Base-by-base conservation (phyloP, 2,888 invertebrate genomes). In the Chelonus formosanus region DNA sequence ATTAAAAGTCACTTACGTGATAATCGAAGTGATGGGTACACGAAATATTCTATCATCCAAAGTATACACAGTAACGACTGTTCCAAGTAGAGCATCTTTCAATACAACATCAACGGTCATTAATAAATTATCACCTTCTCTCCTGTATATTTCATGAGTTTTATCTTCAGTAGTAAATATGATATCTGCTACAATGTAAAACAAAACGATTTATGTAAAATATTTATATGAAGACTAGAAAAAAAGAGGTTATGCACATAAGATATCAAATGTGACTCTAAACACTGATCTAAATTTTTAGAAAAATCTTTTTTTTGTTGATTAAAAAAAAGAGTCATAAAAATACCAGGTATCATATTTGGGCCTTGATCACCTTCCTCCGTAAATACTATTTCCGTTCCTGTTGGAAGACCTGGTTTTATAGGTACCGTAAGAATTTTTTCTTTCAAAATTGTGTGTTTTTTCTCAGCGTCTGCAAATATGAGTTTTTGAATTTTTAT, bases 311-410 rank as follows among this genome's bases (percentile, higher is more conserved):
- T 20, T 20, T 65, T 63, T 56, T 63, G 54, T 59, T 63, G 5
- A 57, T 63, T 35, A 50, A 63, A 32, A 44, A 45, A 45, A 48
- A 34, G 5, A 35, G 31, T 44, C 40, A 52, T 5, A 54, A 63
- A 68, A 61, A 74, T 76, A 87, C 88, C 88, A 69, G 92, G 90
- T 72, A 91, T 90, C 75, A 89, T 89, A 3, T 90, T 90, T 0
- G 92, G 90, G 35, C 90, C 90, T 75, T 92, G 91, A 81, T 95
- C 94, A 0, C 94, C 94, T 83, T 92, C 92, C 76, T 92, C 91
- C 45, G 89, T 89, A 78, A 94, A 94, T 69, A 87, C 85, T 56
- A 92, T 90, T 78, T 90, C 89, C 0, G 93, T 92, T 7, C 91
- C 91, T 0, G 90, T 86, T 62, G 89, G 89, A 60, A 92, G 88